phyloP scores from a whole-genome alignment of 2,888 invertebrate species.

The Erpobdella octoculata region DNA sequence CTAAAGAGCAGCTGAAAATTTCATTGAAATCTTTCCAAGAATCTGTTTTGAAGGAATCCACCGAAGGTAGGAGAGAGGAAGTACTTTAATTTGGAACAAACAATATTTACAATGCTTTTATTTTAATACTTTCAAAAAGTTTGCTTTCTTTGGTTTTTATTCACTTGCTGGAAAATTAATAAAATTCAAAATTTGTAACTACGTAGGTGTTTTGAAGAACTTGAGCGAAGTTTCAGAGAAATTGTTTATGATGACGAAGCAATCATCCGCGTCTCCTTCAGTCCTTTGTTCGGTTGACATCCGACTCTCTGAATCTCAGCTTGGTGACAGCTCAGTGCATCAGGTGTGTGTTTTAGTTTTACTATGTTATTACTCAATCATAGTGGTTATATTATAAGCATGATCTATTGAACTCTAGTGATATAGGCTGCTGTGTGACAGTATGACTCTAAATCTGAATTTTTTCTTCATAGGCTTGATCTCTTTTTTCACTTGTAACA shows the following conservation, averaged over 20 bases:
- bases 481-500: not conserved
- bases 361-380: too few relatives aligned
- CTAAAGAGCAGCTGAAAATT: not conserved
- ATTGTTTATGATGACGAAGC: not conserved
- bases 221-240: not conserved
- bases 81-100: not conserved
- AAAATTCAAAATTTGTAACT: too few relatives aligned
- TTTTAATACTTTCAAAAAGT: too few relatives aligned
- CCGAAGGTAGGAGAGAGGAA: not conserved
- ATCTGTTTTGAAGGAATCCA: not conserved
- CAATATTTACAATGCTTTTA: not conserved
- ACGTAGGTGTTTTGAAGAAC: not conserved
- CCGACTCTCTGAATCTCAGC: not conserved
- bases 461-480: not conserved
- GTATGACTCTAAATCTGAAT: not conserved
- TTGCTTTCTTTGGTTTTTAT: not conserved
- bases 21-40: conserved; percentile 1
- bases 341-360: too few relatives aligned
- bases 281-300: not conserved
- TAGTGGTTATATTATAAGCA: too few relatives aligned
- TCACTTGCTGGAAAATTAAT: too few relatives aligned
- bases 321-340: not conserved
- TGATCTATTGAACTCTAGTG: too few relatives aligned
- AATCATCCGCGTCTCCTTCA: not conserved
- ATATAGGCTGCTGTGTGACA: not conserved